phyloP scores from a whole-genome alignment of 1,140 invertebrate species.

The Pseudomyrmex gracilis region DNA sequence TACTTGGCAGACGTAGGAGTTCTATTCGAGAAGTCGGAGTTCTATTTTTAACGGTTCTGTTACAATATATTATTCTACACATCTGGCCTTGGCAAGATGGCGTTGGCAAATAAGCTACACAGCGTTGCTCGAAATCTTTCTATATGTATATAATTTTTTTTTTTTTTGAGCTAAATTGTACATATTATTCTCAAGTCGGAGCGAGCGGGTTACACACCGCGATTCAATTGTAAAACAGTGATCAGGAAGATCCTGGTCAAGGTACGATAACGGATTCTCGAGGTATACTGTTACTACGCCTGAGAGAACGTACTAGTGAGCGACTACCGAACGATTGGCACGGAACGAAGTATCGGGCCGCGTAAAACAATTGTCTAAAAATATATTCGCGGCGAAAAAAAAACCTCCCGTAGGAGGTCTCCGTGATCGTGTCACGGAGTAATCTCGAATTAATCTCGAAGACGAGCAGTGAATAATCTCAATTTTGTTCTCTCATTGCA shows the following conservation, averaged over 20 bases:
- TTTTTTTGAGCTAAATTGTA: background rate
- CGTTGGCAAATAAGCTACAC: no score
- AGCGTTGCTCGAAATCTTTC: background rate
- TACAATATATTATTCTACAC: background rate
- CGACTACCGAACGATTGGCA: conserved; percentile 73
- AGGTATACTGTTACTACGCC: conserved; percentile 80
- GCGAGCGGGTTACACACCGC: background rate
- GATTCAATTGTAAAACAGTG: conserved; percentile 60
- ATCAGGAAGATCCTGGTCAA: conserved; percentile 69
- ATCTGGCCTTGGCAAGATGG: background rate
- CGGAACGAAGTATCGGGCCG: conserved; percentile 73
- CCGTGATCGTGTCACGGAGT: conserved; percentile 32
- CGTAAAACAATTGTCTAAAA: conserved; percentile 69
- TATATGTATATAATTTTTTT: no score
- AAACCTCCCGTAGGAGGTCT: background rate
- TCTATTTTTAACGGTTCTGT: background rate
- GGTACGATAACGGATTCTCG: conserved; percentile 80
- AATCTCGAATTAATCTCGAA: conserved; percentile 46
- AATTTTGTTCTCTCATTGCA: background rate
- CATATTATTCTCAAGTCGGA: conserved; percentile 1
- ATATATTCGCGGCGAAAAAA: conserved; percentile 14
- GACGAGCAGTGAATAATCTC: conserved; percentile 42
- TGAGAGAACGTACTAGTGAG: conserved; percentile 67
- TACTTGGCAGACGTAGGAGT: no score
- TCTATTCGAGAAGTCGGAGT: no score